Percentiles rank a stretch among this genome's conserved stretches.
These are phyloP conservation scores for Xerus inauris DNA, from an alignment of 2,113 vertebrate species.

Conservation along the genomic window DNA sequence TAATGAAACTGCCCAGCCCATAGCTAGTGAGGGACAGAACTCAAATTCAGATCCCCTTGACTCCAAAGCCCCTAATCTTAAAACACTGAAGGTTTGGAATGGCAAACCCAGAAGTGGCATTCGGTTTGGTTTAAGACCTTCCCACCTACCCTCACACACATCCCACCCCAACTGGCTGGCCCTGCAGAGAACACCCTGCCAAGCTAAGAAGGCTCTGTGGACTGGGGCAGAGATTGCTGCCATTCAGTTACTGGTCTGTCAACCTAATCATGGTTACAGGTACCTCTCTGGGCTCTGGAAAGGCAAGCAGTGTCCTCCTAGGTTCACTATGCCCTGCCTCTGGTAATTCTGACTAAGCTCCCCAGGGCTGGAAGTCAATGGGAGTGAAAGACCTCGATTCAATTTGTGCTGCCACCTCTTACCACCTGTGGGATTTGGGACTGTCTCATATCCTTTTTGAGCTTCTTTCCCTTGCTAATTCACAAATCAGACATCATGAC, in stretches of 20 bases:
- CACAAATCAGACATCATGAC: neutral
- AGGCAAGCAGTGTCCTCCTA: neutral
- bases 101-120: neutral
- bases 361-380: neutral
- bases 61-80: neutral
- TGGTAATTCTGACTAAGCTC: neutral
- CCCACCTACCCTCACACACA: neutral
- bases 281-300: neutral
- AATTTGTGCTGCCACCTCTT: neutral
- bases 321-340: neutral
- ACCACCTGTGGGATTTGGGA: neutral
- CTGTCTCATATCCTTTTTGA: neutral
- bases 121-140: neutral
- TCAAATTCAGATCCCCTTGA: neutral
- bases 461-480: conserved; percentile 1
- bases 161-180: neutral
- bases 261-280: neutral
- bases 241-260: neutral
- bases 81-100: neutral
- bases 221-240: neutral
- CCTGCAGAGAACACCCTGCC: no score
- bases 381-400: neutral
- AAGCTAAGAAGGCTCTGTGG: neutral
- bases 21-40: neutral
- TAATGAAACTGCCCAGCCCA: neutral